Conservation (phyloP, 2,888 invertebrate genomes). For the Sicus ferrugineus region DNA sequence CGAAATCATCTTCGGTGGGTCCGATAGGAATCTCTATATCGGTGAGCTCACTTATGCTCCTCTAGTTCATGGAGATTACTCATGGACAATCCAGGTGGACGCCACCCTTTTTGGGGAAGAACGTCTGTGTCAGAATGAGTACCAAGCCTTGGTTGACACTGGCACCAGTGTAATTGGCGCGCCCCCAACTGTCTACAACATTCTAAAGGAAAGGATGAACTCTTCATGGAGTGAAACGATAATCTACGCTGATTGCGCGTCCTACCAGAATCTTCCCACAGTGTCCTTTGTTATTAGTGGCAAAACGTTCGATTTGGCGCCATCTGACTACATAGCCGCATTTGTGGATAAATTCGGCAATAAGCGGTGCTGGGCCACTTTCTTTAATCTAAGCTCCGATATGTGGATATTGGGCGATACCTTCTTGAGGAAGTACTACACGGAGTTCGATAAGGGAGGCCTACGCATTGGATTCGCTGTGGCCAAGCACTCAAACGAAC, state of each 20-base stretch:
- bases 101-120: constrained; percentile 66
- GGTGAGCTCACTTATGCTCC: constrained; percentile 73
- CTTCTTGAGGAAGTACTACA: constrained; percentile 93
- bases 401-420: constrained; percentile 98
- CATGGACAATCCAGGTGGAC: constrained; percentile 95
- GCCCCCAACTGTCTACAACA: constrained; percentile 75
- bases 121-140: constrained; percentile 76
- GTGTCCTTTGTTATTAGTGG: constrained; percentile 81
- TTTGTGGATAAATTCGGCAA: constrained; percentile 64
- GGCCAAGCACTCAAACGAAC: too few relatives aligned
- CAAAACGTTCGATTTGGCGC: constrained; percentile 75
- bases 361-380: constrained; percentile 83
- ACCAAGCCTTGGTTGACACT: constrained; percentile 93
- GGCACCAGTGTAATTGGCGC: constrained; percentile 95
- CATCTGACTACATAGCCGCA: constrained; percentile 79
- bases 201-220: background rate
- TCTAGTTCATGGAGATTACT: constrained; percentile 83
- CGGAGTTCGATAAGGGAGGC: constrained; percentile 89
- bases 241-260: constrained; percentile 13
- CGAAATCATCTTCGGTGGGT: constrained; percentile 89
- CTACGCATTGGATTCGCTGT: constrained; percentile 89
- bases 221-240: background rate
- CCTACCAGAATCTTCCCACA: background rate
- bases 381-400: constrained; percentile 77
- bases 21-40: constrained; percentile 84